Base-by-base conservation (phyloP, 1,140 invertebrate species). In the Lordiphosa collinella region DNA sequence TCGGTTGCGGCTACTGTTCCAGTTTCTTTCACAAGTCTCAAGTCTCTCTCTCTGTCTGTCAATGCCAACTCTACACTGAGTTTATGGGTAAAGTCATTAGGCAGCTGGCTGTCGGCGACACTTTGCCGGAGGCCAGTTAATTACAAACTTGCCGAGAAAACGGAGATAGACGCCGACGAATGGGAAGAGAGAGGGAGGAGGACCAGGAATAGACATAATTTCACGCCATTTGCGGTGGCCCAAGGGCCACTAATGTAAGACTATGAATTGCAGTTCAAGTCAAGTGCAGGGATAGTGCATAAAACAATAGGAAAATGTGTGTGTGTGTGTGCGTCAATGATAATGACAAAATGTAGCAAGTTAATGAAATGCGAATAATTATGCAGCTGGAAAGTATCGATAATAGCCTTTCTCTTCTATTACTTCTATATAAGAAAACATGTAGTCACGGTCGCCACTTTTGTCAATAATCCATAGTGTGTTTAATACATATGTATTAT, bases 61-160 rank as follows among this genome's bases (percentile, higher is more conserved):
- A 80, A 79, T 79, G 69, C 56, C 63, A 34, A 43, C 31, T 36
- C 29, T 13, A 29, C 41, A 10, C 31, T 14, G 67, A 72, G 63
- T 73, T 78, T 84, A 84, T 84, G 78, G 65, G 56, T 66, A 67
- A 46, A 84, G 78, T 84, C 78, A 84, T 84, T 84, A 84, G 78
- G 72, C 68, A 78, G 59, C 59, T 47, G 62, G 11, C 44, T 13
- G 36, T 56, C 59, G 72, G 75, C 76, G 65, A 79, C 75, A 75
- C 72, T 75, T 76, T 65, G 75, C 72, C 44, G 31, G 54, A 56
- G 73, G 66, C 62, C 60, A 71, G 73, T 75, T 75, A 75, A 75
- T 75, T 75, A 76, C 71, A 71, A 71, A 75, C 66, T 60, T 70
- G 69, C 38, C 55, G 55, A 57, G 56, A 11, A 11, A 18, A n/a